A percentile compares a stretch with the other conserved stretches of the same genome.
Evolutionary conservation across 1,140 invertebrate species (phyloP).

Genomic region (Macrocentrus cingulum): DNA sequence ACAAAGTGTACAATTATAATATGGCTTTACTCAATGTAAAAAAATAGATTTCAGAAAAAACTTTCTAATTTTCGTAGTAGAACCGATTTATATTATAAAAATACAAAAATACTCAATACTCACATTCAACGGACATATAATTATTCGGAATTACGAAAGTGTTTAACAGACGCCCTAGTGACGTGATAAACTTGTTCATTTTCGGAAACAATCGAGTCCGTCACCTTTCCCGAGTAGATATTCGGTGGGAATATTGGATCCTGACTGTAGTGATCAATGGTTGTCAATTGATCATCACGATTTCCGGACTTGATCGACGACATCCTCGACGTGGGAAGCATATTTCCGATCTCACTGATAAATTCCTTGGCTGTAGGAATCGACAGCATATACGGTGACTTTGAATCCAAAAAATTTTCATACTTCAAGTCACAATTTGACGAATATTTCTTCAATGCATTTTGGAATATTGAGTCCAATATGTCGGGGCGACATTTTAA

Average conservation of each 20-base stretch:
- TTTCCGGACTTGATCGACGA: slow-evolving; percentile 34
- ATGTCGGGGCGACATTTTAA: slow-evolving; percentile 39
- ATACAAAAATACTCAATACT: too few species aligned
- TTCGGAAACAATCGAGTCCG: too few species aligned
- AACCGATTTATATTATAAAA: too few species aligned
- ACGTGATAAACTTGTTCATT: too few species aligned
- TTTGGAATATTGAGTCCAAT: slow-evolving; percentile 39
- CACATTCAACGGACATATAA: too few species aligned
- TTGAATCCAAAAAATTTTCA: slow-evolving; percentile 32
- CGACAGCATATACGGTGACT: slow-evolving; percentile 35
- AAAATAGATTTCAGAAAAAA: too few species aligned
- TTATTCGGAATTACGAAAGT: too few species aligned
- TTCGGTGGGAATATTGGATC: slow-evolving; percentile 45
- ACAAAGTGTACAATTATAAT: too few species aligned
- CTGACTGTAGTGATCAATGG: slow-evolving; percentile 38
- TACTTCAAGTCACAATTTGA: slow-evolving; percentile 37
- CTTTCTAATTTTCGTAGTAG: too few species aligned
- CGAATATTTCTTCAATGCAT: slow-evolving; percentile 37
- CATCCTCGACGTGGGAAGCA: slow-evolving; percentile 40
- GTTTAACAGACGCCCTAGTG: too few species aligned
- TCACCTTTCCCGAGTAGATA: too few species aligned
- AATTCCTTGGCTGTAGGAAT: slow-evolving; percentile 31
- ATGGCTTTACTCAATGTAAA: too few species aligned
- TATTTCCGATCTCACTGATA: slow-evolving; percentile 36
- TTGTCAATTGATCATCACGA: slow-evolving; percentile 31